Percentiles rank a stretch among this genome's conserved stretches.
These are phyloP conservation scores for Trypoxylon attenuatum DNA, from an alignment of 2,888 invertebrate genomes.

Conservation along the genomic window DNA sequence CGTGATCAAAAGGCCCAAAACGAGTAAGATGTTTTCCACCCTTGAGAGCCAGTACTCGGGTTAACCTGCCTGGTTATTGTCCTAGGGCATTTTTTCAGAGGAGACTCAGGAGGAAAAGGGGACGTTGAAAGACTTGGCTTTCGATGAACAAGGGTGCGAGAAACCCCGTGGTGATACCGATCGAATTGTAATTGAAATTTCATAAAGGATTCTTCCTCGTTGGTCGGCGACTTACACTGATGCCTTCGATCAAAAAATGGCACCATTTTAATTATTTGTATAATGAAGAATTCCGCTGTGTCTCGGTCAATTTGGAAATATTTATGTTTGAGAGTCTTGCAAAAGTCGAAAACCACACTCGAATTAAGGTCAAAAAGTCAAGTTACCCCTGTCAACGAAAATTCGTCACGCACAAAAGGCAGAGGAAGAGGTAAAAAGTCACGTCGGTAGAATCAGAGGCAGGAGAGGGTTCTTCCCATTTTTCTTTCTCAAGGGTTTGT, in stretches of 20 bases:
- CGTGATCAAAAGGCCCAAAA: slow-evolving; percentile 29
- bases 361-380: slow-evolving; percentile 37
- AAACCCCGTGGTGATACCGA: slow-evolving; percentile 37
- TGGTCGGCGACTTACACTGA: background rate
- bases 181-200: slow-evolving; percentile 47
- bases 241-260: background rate
- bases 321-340: no score
- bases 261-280: no score
- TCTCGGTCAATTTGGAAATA: background rate
- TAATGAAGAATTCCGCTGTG: background rate
- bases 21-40: slow-evolving; percentile 43
- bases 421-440: slow-evolving; percentile 20
- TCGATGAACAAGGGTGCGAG: slow-evolving; percentile 23
- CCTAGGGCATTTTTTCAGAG: slow-evolving; percentile 30
- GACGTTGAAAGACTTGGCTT: slow-evolving; percentile 39
- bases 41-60: slow-evolving; percentile 23
- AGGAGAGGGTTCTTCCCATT: slow-evolving; percentile 27
- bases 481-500: slow-evolving; percentile 44
- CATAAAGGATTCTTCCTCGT: slow-evolving; percentile 6
- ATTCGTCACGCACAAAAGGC: slow-evolving; percentile 28
- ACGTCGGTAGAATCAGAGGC: slow-evolving; percentile 2
- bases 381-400: slow-evolving; percentile 49
- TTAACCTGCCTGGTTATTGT: slow-evolving; percentile 41
- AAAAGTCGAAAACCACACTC: slow-evolving; percentile 26
- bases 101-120: slow-evolving; percentile 6